Conservation (phyloP, 2,888 invertebrate genomes). For the Atrina japonica region DNA sequence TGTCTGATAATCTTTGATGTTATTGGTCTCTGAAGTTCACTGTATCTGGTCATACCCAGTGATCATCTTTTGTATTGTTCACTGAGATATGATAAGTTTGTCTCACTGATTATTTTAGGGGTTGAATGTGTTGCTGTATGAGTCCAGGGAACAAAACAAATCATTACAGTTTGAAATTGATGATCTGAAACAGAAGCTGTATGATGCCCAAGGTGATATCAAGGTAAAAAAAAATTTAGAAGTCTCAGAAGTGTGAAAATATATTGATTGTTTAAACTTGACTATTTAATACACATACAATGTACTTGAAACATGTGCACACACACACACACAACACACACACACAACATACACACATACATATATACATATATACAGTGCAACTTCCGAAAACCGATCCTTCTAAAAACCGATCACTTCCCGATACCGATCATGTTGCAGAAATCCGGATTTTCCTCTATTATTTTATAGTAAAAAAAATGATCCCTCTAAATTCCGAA, state of each 20-base stretch:
- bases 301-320: too few species aligned
- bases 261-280: neutral
- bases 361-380: too few species aligned
- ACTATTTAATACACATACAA: neutral
- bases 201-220: constrained; percentile 81
- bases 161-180: constrained; percentile 85
- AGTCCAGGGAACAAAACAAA: constrained; percentile 83
- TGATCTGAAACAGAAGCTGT: constrained; percentile 87
- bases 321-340: too few species aligned
- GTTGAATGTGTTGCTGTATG: constrained; percentile 76
- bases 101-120: constrained; percentile 58
- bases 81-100: too few species aligned
- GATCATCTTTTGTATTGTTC: neutral
- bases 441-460: too few species aligned
- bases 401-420: too few species aligned
- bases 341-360: too few species aligned
- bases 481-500: too few species aligned
- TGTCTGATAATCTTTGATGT: too few species aligned
- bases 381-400: too few species aligned
- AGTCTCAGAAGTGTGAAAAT: neutral
- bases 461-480: too few species aligned
- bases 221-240: constrained; percentile 70
- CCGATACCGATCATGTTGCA: too few species aligned
- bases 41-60: neutral
- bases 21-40: neutral